Percentiles rank a stretch among this genome's conserved stretches.
These are phyloP conservation scores for Sinhomidia bicolor DNA, from an alignment of 2,888 invertebrate genomes.

Conservation along the genomic window DNA sequence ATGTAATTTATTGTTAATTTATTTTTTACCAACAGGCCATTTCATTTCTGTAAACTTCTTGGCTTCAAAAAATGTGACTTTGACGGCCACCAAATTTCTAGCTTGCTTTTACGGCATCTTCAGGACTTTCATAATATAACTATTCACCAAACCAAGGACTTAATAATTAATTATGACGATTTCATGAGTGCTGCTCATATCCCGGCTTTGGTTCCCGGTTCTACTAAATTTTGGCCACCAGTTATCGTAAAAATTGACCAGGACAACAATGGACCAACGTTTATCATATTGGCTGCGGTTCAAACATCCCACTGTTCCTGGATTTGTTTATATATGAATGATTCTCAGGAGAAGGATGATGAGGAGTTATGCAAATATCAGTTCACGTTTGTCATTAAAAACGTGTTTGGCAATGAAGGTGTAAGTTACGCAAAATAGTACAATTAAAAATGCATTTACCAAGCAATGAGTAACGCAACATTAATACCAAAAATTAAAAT, in stretches of 20 bases:
- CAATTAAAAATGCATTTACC: too few relatives aligned
- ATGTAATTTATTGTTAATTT: background rate
- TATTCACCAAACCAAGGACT: background rate
- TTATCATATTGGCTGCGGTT: background rate
- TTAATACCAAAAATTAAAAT: background rate
- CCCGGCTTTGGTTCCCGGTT: background rate
- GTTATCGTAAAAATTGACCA: background rate
- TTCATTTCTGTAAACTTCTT: background rate
- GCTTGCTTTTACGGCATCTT: background rate
- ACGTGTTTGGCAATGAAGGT: background rate
- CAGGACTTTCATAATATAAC: background rate
- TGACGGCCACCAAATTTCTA: background rate
- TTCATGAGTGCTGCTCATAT: background rate
- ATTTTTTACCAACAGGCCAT: background rate
- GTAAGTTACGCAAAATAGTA: too few relatives aligned
- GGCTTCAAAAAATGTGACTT: background rate
- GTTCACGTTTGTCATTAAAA: background rate
- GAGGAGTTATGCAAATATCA: background rate
- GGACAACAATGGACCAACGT: background rate
- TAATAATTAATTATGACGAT: background rate
- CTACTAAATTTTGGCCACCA: background rate
- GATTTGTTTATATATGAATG: background rate
- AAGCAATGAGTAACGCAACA: background rate
- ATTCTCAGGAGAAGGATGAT: too few relatives aligned
- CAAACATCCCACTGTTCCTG: background rate